Percentiles rank a stretch among this genome's conserved stretches.
These are phyloP conservation scores for Mesorhabditis spiculigera DNA, from an alignment of 2,888 invertebrate species.

Conservation along the genomic window DNA sequence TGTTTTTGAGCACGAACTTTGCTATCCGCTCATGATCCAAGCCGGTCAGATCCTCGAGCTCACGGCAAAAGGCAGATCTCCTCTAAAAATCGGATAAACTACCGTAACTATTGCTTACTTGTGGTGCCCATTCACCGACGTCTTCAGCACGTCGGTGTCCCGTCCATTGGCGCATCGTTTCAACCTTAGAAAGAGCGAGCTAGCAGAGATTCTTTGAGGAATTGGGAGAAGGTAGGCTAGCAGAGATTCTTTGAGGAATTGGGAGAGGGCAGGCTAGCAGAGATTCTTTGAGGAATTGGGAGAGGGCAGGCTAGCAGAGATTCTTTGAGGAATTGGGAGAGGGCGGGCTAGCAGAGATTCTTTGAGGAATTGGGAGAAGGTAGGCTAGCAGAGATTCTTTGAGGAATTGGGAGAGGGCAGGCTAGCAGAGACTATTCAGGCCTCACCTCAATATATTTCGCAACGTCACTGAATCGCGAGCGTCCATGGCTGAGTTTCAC, in stretches of 20 bases:
- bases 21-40: background rate
- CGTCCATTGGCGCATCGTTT: background rate
- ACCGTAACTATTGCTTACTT: background rate
- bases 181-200: background rate
- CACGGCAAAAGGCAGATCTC: background rate
- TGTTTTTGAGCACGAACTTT: background rate
- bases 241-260: no score
- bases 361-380: no score
- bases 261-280: no score
- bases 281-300: no score
- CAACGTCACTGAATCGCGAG: slow-evolving; percentile 1
- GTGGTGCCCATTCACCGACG: background rate
- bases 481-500: background rate
- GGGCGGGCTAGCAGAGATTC: no score
- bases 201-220: no score
- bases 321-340: no score
- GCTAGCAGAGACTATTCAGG: background rate
- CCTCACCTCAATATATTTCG: background rate
- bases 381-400: no score
- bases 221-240: no score
- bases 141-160: background rate
- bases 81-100: background rate
- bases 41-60: background rate
- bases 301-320: no score
- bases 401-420: no score